Conservation (phyloP, 2,888 invertebrate species). For the Emmelina monodactyla region DNA sequence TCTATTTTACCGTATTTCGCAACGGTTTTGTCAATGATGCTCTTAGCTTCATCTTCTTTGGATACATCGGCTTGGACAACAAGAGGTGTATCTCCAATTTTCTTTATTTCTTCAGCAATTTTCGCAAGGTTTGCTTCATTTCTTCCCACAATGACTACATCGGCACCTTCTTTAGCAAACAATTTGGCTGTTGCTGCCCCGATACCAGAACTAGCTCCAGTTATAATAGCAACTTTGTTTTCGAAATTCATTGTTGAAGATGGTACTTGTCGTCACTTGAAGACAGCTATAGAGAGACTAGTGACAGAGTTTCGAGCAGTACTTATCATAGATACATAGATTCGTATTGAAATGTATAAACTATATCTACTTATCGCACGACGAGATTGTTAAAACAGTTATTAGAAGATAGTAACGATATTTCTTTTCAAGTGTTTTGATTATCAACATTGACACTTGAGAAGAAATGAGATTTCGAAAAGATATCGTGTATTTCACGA, state of each 20-base stretch:
- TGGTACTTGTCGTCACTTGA: no score
- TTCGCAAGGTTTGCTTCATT: constrained; percentile 21
- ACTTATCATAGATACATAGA: no score
- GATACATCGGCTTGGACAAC: constrained; percentile 24
- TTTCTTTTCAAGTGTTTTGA: no score
- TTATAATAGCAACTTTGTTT: constrained; percentile 25
- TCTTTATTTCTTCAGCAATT: constrained; percentile 17
- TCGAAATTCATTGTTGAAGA: constrained; percentile 16
- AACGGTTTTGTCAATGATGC: constrained; percentile 22
- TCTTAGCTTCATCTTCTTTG: constrained; percentile 21
- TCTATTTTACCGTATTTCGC: constrained; percentile 26
- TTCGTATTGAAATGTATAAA: no score
- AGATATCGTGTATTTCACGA: no score
- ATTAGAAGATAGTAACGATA: no score
- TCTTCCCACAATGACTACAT: constrained; percentile 24
- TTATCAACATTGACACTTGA: no score
- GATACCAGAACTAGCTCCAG: constrained; percentile 27
- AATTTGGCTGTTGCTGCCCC: constrained; percentile 22
- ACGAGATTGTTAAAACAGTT: no score
- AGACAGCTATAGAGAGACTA: no score
- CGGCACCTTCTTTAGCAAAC: constrained; percentile 24
- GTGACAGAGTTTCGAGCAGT: no score
- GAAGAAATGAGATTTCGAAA: no score
- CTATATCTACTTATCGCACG: no score
- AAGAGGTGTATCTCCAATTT: constrained; percentile 18